Base-by-base conservation (phyloP, 2,113 vertebrate species). In the Pomatorhinus ruficollis region DNA sequence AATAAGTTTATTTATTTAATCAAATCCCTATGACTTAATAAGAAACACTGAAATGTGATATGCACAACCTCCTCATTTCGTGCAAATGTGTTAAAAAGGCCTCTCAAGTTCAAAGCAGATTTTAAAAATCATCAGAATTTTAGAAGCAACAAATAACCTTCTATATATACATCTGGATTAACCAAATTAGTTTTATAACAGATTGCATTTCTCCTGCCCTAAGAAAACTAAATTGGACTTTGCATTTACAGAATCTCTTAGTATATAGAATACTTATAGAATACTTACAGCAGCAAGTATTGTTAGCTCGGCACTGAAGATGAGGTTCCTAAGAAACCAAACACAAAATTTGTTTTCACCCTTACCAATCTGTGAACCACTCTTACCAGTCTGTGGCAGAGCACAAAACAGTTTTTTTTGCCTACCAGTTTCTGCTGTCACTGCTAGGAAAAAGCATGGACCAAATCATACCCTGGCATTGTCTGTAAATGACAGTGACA, bases 261-360 rank as follows among this genome's bases (percentile, higher is more conserved):
- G 20, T 10, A 3, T 21, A 45, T 11, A 45, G 45, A 45, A 45
- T 45, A 45, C 45, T 45, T 45, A 45, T 21, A 5, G 19, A 45
- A 45, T 45, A 45, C 19, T 44, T 80, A 76, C 37, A 54, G 76
- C 13, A 25, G 52, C 50, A 74, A 40, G 27, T 45, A 42, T 11
- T 0, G 0, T 57, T 57, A 82, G n/a, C 11, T 76, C 3, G 2
- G 61, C 60, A 15, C 2, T 40, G 50, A 85, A 23, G 30, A 40
- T 12, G 12, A 84, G 15, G n/a, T 16, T 87, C 33, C 25, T 64
- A 50, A 65, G 66, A 70, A 83, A 81, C 9, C 15, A 82, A 84
- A 81, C 4, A 11, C 1, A 1, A 79, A 79, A 65, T 15, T 28
- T 40, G 3, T 20, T 70, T 90, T 77, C 64, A 83, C 6, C 25